A percentile compares a stretch with the other conserved stretches of the same genome.
Evolutionary conservation across 2,888 invertebrate species (phyloP).

Genomic region (Tipula vernalis): DNA sequence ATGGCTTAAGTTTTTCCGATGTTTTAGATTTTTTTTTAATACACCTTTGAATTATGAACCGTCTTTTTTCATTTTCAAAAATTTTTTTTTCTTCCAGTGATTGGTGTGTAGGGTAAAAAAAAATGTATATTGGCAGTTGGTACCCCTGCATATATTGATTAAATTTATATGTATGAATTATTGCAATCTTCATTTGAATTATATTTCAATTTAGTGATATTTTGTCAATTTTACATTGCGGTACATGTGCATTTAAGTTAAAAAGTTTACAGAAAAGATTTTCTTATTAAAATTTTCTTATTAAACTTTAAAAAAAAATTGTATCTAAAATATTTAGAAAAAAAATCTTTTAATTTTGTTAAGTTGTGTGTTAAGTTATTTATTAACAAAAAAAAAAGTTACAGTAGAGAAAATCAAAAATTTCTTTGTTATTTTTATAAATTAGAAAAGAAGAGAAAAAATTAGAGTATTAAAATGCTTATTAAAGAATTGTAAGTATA

Average conservation of each 20-base stretch:
- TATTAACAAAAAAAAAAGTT: not conserved
- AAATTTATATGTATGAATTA: not conserved
- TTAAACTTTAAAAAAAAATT: not conserved
- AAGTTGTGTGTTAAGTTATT: not conserved
- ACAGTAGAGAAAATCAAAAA: not conserved
- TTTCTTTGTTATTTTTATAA: constrained; percentile 5
- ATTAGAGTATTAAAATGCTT: constrained; percentile 7
- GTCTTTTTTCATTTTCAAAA: not conserved
- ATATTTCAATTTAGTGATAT: not conserved
- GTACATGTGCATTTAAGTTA: constrained; percentile 16
- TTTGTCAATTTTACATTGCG: constrained; percentile 11
- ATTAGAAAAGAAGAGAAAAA: not conserved
- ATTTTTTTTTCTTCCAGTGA: not conserved
- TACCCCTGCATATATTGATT: not conserved
- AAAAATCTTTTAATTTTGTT: not conserved
- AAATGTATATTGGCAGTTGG: not conserved
- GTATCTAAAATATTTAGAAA: not conserved
- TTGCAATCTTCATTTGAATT: not conserved
- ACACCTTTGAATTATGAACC: not conserved
- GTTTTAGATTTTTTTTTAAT: not conserved
- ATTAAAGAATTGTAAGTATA: constrained; percentile 12
- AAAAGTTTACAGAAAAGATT: constrained; percentile 6
- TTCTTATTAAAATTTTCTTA: not conserved
- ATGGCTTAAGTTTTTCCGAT: not conserved
- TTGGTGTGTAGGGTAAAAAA: not conserved